A percentile compares a stretch with the other conserved stretches of the same genome.
These are phyloP conservation scores for Rotaria socialis DNA, from an alignment of 2,888 invertebrate genomes.

Conservation along the genomic window DNA sequence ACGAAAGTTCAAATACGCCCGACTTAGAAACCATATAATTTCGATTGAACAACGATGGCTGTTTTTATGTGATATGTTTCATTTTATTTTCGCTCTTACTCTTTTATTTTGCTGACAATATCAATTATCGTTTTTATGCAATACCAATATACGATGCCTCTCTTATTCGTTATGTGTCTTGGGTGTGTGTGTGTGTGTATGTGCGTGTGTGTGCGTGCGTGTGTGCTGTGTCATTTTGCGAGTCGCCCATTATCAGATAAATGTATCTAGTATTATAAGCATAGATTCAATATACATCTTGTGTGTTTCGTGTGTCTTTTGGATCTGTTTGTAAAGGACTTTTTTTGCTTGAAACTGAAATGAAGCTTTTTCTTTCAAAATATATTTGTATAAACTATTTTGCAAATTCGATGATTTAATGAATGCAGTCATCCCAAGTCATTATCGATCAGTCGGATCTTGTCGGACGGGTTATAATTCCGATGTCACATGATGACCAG, in stretches of 20 bases:
- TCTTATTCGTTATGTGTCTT: background rate
- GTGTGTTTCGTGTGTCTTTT: background rate
- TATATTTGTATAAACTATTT: too few relatives aligned
- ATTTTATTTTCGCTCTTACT: background rate
- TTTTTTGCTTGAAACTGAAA: background rate
- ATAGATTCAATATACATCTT: slow-evolving; percentile 25
- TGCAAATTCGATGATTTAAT: too few relatives aligned
- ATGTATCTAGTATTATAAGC: slow-evolving; percentile 21
- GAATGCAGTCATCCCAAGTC: too few relatives aligned
- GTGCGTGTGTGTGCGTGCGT: background rate
- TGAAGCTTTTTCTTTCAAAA: background rate
- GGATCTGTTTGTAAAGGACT: background rate
- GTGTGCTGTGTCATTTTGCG: background rate
- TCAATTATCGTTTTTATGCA: background rate
- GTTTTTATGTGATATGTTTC: background rate
- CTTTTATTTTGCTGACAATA: background rate
- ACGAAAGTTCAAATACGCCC: background rate
- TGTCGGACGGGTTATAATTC: too few relatives aligned
- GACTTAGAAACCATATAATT: slow-evolving; percentile 23
- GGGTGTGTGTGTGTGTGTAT: background rate
- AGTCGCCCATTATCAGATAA: slow-evolving; percentile 22
- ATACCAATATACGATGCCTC: background rate
- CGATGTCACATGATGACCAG: too few relatives aligned
- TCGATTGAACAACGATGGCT: background rate
- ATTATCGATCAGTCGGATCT: too few relatives aligned